Conservation (phyloP, 1,140 invertebrate species). For the Tetraneura akinire region DNA sequence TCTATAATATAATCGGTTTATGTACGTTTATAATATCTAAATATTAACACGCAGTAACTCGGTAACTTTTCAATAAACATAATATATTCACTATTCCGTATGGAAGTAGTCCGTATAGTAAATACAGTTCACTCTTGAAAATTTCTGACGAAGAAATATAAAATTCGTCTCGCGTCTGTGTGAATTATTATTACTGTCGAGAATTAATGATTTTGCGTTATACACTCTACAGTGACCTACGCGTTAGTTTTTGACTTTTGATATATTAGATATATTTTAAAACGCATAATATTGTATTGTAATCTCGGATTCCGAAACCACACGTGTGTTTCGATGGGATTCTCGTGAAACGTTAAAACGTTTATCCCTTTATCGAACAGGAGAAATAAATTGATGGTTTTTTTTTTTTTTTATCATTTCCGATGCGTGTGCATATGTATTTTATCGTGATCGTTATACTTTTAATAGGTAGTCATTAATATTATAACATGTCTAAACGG, state of each 20-base stretch:
- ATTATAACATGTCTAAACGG: too few species aligned
- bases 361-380: not conserved
- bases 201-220: constrained; percentile 29
- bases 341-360: not conserved
- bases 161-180: not conserved
- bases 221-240: not conserved
- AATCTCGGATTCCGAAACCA: not conserved
- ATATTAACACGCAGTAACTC: too few species aligned
- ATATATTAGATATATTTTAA: not conserved
- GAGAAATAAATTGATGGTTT: too few species aligned
- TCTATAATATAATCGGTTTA: too few species aligned
- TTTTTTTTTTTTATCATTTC: too few species aligned
- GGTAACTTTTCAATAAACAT: not conserved
- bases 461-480: too few species aligned
- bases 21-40: too few species aligned
- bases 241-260: not conserved
- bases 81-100: too few species aligned
- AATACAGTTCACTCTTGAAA: not conserved
- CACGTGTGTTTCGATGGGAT: not conserved
- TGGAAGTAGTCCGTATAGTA: too few species aligned
- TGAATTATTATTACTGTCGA: not conserved
- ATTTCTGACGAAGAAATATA: constrained; percentile 23
- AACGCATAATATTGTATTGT: not conserved
- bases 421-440: too few species aligned
- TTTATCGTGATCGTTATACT: too few species aligned